Evolutionary conservation across 1,140 invertebrate species (phyloP), one percentile per base, ranked within the genome.

Genomic region (Drosophila repleta): DNA sequence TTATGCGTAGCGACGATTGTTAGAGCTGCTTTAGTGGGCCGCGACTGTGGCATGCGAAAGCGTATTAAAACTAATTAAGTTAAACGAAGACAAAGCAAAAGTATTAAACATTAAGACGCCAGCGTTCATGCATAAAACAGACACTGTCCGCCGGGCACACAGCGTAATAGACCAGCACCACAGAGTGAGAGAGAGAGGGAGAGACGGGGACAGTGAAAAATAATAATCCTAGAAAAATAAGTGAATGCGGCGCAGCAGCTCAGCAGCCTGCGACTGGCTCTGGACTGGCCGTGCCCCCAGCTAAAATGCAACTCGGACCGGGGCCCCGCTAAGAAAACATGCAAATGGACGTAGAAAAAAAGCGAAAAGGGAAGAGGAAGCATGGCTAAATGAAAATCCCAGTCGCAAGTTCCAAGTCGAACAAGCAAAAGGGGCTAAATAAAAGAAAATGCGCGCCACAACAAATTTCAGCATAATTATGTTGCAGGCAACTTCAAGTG

Each of bases 381-480:
- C n/a, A 37, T n/a, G 52, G 20, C 21, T 58, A 53, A 57, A 52
- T 45, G 37, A 39, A 46, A 43, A 63, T 55, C 58, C 55, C 63
- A 60, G 55, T 60, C 55, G 63, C 41, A 66, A 43, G 69, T 66
- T 66, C 45, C 62, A 58, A 35, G 53, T 65, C 53, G 26, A 67
- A 67, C 66, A 70, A 68, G 60, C 67, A 76, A 74, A 66, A 39
- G 56, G 43, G 55, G 56, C 55, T 48, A 24, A 49, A 64, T 63
- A 55, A 71, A 74, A 72, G 66, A 73, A 69, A 76, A 76, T 87
- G 77, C 88, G 79, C 66, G 83, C 61, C 83, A 71, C 81, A 88
- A 79, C 83, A 83, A 87, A 88, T 87, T 87, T 87, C 76, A 88
- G 82, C 82, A 87, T 87, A 87, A 87, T 87, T 87, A 87, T 88